Evolutionary conservation across 2,113 vertebrate genomes (phyloP).

Genomic region (Ophthalmolycus amberensis): DNA sequence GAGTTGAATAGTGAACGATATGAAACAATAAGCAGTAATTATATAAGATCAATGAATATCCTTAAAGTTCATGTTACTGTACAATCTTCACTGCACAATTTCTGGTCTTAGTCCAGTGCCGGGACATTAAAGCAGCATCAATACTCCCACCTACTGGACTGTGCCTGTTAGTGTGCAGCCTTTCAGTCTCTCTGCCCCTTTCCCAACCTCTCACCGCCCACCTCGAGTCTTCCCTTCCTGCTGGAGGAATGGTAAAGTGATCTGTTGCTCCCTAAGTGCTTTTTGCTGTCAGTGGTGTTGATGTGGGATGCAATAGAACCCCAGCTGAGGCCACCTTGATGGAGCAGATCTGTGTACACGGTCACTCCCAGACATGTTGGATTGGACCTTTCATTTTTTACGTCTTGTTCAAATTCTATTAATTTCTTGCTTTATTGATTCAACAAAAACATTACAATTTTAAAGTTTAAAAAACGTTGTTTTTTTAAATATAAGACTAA

Average conservation of each 20-base stretch:
- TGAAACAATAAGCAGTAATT: slow-evolving; percentile 11
- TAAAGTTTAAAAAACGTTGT: neutral
- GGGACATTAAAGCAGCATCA: slow-evolving; percentile 71
- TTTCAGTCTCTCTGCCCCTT: slow-evolving; percentile 15
- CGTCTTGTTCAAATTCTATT: neutral
- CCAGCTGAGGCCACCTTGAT: slow-evolving; percentile 67
- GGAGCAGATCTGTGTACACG: slow-evolving; percentile 50
- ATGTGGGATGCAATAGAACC: slow-evolving; percentile 78
- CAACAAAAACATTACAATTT: neutral
- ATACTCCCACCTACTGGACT: slow-evolving; percentile 84
- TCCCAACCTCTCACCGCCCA: slow-evolving; percentile 61
- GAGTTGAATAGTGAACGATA: neutral
- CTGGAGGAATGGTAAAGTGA: slow-evolving; percentile 80
- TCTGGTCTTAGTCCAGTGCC: neutral
- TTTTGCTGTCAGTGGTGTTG: slow-evolving; percentile 81
- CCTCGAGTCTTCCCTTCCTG: slow-evolving; percentile 64
- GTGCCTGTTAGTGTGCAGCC: slow-evolving; percentile 26
- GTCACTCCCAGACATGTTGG: slow-evolving; percentile 26
- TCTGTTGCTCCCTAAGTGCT: slow-evolving; percentile 79
- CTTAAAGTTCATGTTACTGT: neutral
- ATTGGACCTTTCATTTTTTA: neutral
- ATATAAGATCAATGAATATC: slow-evolving; percentile 2
- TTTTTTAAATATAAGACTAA: neutral
- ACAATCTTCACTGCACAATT: neutral
- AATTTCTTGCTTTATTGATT: neutral